Conservation (phyloP, 2,797 vertebrate species). For the Darevskia nairensis region DNA sequence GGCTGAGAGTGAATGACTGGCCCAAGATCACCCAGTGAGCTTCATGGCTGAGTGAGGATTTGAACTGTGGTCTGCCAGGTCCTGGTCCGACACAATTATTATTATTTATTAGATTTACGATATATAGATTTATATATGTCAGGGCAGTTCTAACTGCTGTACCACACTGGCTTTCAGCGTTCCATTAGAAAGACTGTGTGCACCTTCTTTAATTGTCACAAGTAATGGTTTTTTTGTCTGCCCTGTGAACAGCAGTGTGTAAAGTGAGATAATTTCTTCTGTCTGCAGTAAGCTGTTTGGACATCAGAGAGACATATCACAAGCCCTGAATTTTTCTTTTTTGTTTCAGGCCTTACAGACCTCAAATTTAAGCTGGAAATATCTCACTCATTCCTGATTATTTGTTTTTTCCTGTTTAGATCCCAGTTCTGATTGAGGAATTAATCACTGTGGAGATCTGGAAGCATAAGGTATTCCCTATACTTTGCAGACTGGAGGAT, state of each 20-base stretch:
- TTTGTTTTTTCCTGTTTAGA: conserved; percentile 74
- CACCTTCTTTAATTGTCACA: neutral
- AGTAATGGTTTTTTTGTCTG: neutral
- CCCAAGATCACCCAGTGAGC: no score
- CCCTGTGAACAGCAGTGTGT: neutral
- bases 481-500: conserved; percentile 90
- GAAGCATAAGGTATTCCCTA: conserved; percentile 93
- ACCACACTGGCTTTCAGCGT: neutral
- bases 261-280: neutral
- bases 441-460: conserved; percentile 92
- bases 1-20: no score
- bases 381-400: neutral
- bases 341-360: neutral
- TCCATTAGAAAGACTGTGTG: neutral
- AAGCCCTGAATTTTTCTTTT: neutral
- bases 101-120: no score
- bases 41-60: no score
- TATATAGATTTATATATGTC: no score
- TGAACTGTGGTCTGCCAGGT: no score
- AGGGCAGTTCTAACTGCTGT: no score
- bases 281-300: neutral
- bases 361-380: conserved; percentile 16
- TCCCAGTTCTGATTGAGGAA: conserved; percentile 87
- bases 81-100: no score
- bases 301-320: neutral